Conservation (phyloP, 1,140 invertebrate genomes). For the Metopolophium dirhodum region DNA sequence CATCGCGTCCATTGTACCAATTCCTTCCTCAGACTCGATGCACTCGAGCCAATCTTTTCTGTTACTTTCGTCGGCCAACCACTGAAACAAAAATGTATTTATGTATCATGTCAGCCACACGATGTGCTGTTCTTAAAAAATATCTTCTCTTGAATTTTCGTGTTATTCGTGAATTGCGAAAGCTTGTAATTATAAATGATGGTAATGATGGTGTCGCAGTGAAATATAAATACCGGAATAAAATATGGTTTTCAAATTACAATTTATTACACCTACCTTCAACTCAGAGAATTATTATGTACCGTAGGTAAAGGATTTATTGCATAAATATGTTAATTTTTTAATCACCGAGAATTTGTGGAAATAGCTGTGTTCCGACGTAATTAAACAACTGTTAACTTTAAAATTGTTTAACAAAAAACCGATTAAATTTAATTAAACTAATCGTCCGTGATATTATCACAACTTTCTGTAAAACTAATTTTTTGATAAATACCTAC, state of each 20-base stretch:
- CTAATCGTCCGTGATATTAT: neutral
- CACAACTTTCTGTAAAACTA: neutral
- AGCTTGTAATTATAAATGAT: neutral
- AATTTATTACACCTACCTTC: slow-evolving; percentile 12
- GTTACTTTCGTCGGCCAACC: neutral
- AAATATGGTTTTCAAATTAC: slow-evolving; percentile 7
- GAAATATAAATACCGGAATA: neutral
- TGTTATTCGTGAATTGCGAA: neutral
- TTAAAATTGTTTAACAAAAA: neutral
- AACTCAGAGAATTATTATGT: neutral
- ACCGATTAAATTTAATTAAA: neutral
- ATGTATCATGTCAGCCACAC: neutral
- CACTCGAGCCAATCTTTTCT: neutral
- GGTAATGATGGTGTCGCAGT: neutral
- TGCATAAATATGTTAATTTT: neutral
- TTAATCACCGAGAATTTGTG: neutral
- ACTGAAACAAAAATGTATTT: neutral
- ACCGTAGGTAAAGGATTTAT: neutral
- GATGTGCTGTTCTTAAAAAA: neutral
- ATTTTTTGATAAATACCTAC: neutral
- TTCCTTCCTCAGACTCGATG: neutral
- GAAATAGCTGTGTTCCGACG: neutral
- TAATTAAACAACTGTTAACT: neutral
- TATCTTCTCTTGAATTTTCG: neutral
- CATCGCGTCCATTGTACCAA: neutral